Evolutionary conservation across 1,140 invertebrate species (phyloP).

Genomic region (Eupristina koningsbergeri): DNA sequence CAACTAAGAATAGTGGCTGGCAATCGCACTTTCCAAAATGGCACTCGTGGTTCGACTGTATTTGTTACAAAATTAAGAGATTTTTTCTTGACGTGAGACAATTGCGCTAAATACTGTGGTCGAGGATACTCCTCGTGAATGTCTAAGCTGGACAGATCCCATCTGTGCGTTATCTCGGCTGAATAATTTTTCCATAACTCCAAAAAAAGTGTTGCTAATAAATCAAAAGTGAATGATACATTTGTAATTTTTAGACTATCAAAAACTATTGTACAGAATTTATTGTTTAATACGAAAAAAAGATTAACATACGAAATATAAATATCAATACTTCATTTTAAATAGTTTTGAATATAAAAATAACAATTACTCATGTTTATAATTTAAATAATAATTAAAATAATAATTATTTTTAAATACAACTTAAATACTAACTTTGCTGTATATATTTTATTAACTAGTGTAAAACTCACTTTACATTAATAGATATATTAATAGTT

Average conservation of each 20-base stretch:
- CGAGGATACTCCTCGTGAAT: conserved; percentile 89
- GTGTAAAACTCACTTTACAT: too few species aligned
- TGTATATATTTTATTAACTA: too few species aligned
- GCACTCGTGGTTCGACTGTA: conserved; percentile 84
- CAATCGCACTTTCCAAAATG: conserved; percentile 89
- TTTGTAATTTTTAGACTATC: background rate
- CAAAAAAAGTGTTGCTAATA: conserved; percentile 85
- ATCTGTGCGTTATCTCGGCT: conserved; percentile 90
- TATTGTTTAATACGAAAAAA: too few species aligned
- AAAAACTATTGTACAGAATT: background rate
- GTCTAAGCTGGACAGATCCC: conserved; percentile 91
- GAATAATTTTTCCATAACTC: conserved; percentile 96
- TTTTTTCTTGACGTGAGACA: conserved; percentile 82
- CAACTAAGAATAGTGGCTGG: conserved; percentile 87
- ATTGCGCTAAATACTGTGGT: conserved; percentile 82
- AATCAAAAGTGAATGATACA: background rate
- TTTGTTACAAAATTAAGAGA: conserved; percentile 85
- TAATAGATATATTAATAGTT: too few species aligned
- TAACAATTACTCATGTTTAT: too few species aligned
- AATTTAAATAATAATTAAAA: too few species aligned
- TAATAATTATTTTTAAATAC: too few species aligned
- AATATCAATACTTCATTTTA: too few species aligned
- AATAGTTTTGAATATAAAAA: too few species aligned
- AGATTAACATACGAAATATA: too few species aligned
- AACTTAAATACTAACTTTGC: too few species aligned